Evolutionary conservation across 2,797 vertebrate genomes (phyloP).

Genomic region (Tolypeutes matacus): DNA sequence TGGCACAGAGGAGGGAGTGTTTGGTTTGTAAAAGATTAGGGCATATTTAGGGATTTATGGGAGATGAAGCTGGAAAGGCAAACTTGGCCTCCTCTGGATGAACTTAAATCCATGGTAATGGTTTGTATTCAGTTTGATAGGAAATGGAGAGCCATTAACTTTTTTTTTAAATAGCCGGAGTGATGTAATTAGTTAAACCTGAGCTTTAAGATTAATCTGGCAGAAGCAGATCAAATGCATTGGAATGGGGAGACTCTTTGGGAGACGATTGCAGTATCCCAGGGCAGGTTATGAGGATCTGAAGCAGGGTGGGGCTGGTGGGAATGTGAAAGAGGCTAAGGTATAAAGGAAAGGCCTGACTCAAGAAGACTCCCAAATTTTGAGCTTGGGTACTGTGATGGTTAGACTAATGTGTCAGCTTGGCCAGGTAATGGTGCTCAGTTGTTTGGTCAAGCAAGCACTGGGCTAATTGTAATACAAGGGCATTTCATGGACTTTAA

Average conservation of each 20-base stretch:
- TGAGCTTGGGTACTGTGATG: not conserved
- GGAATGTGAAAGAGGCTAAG: not conserved
- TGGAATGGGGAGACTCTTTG: not conserved
- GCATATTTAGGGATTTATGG: not conserved
- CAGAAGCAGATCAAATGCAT: not conserved
- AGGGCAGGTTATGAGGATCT: not conserved
- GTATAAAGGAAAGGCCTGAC: not conserved
- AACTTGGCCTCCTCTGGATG: not conserved
- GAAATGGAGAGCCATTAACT: not conserved
- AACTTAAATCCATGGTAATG: not conserved
- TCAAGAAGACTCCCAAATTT: not conserved
- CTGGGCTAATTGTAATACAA: no score
- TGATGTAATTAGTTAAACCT: conserved; percentile 21
- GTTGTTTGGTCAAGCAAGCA: no score
- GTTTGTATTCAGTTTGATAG: not conserved
- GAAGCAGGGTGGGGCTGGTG: not conserved
- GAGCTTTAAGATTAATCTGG: conserved; percentile 23
- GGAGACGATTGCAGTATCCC: not conserved
- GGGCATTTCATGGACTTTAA: no score
- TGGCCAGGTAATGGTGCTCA: no score
- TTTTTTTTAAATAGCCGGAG: not conserved
- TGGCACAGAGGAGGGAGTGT: not conserved
- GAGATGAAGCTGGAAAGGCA: not conserved
- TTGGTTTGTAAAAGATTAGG: not conserved
- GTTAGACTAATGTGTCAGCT: no score